Evolutionary conservation across 2,888 invertebrate genomes (phyloP), one percentile per base, ranked within the genome.

Genomic region (Hydrotaea cyrtoneurina): DNA sequence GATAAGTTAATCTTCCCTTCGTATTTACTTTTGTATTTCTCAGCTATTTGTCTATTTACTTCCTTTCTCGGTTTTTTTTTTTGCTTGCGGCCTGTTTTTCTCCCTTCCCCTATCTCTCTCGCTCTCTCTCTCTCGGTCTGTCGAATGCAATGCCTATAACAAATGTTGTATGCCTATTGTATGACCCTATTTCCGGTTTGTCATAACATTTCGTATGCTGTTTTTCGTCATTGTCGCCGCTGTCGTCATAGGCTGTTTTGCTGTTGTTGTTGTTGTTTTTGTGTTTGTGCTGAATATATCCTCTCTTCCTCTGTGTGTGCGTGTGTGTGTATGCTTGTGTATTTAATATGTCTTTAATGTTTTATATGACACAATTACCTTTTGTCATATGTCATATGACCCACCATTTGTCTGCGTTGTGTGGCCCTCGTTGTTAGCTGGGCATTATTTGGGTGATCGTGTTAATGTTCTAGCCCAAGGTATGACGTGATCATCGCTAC

Each of bases 161-260:
- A 69, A 69, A 69, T 69, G 69, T 69, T 69, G 46, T 69, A 26
- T 31, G 57, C 11, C 57, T 62, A 81, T 83, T 84, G 84, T 81
- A 76, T 79, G 85, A 85, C 85, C 85, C 82, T 85, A 82, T 82
- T 85, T 85, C 85, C 85, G 85, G 85, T 82, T 82, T 79, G 21
- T 66, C 78, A 73, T 79, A 77, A 69, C 62, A 77, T 76, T 73
- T 77, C 75, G 50, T 80, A 55, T 75, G 55, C 19, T 43, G 69
- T 46, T 69, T 69, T 69, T 19, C 21, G 43, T 59, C 15, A 15
- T 59, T 59, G 59, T 66, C 13, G 39, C 64, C 17, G 36, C 8
- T 43, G 55, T 55, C 21, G 59, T n/a, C 13, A 39, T 3, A 4
- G 39, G 39, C 55, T 21, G 46, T 76, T 31, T n/a, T n/a, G n/a